Conservation (phyloP, 2,113 vertebrate species). For the Macquaria ambigua region DNA sequence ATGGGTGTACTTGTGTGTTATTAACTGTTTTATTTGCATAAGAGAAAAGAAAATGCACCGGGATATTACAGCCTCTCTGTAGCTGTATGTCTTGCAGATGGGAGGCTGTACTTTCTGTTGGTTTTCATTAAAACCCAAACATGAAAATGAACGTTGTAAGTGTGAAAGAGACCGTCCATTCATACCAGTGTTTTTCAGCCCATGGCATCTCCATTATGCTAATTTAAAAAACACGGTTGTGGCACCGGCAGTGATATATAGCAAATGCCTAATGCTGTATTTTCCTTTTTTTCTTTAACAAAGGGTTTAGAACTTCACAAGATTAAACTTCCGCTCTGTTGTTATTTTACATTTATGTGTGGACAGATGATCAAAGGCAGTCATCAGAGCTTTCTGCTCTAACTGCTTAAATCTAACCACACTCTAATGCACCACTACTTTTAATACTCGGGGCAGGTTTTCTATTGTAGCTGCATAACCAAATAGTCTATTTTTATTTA, state of each 20-base stretch:
- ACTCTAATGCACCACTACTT: not conserved
- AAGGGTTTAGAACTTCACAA: not conserved
- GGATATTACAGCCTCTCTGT: not conserved
- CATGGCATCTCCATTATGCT: constrained; percentile 10
- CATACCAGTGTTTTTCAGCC: constrained; percentile 19
- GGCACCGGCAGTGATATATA: not conserved
- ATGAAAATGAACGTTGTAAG: constrained; percentile 7
- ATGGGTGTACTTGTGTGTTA: not conserved
- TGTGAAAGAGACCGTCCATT: constrained; percentile 10
- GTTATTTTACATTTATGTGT: constrained; percentile 13
- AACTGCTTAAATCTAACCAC: not conserved
- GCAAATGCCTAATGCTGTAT: not conserved
- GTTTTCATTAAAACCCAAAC: constrained; percentile 14
- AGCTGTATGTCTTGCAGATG: not conserved
- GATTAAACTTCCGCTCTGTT: constrained; percentile 10
- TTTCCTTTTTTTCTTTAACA: constrained; percentile 3
- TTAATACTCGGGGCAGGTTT: not conserved
- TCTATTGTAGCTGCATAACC: not conserved
- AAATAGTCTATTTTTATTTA: not conserved
- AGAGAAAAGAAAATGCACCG: not conserved
- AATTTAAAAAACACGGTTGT: not conserved
- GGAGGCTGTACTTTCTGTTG: not conserved
- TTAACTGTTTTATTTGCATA: not conserved
- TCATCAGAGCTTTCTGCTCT: not conserved
- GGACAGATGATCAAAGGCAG: constrained; percentile 1